phyloP scores from a whole-genome alignment of 1,140 invertebrate species.

The Sitodiplosis mosellana region DNA sequence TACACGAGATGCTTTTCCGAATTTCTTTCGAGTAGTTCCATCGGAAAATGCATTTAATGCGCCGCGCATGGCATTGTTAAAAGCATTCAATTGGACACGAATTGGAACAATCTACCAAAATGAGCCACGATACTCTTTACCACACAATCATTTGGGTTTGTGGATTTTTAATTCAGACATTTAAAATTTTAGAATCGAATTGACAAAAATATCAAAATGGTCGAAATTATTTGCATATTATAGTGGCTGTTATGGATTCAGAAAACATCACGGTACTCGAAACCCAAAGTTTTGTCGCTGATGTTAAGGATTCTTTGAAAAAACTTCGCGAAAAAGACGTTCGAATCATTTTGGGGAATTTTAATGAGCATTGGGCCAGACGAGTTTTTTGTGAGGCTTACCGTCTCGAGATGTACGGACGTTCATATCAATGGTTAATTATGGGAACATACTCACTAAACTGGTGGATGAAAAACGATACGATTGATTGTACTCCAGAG shows the following conservation, averaged over 20 bases:
- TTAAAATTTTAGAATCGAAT: too few relatives aligned
- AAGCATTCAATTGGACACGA: constrained; percentile 90
- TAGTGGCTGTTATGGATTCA: constrained; percentile 72
- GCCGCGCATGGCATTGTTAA: constrained; percentile 69
- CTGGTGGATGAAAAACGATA: constrained; percentile 49
- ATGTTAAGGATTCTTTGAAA: constrained; percentile 61
- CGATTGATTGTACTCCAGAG: constrained; percentile 46
- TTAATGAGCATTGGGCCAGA: constrained; percentile 85
- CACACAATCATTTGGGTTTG: constrained; percentile 81
- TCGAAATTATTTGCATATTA: too few relatives aligned
- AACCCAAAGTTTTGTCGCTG: constrained; percentile 85
- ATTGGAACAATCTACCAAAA: constrained; percentile 96
- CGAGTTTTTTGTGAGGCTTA: constrained; percentile 87
- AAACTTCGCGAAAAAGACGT: constrained; percentile 87
- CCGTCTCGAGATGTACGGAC: constrained; percentile 68
- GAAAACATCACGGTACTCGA: constrained; percentile 67
- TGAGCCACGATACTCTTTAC: constrained; percentile 80
- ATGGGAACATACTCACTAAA: constrained; percentile 67
- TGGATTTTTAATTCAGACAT: too few relatives aligned
- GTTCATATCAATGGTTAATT: constrained; percentile 93
- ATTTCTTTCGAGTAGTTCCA: constrained; percentile 91
- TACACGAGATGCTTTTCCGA: constrained; percentile 81
- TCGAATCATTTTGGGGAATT: constrained; percentile 90
- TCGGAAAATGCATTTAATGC: constrained; percentile 92
- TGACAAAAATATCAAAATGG: too few relatives aligned